Evolutionary conservation across 30 jellyfish, hydroid and myxozoan species (phyloP), one percentile per base, ranked within the genome.

Genomic region (Aurelia coerulea): DNA sequence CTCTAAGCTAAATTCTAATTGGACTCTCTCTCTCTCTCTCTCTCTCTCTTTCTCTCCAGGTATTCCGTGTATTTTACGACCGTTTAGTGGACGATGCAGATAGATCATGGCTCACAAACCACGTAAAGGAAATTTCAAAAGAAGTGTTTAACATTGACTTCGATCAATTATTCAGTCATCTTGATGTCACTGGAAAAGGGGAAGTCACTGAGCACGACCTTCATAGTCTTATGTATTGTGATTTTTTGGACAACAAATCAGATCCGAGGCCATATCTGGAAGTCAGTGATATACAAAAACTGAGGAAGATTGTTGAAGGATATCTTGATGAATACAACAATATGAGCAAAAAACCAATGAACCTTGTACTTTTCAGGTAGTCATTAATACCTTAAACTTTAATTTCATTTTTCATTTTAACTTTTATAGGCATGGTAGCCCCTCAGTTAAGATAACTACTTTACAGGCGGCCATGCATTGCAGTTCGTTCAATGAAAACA

Each of bases 321-420:
- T 95, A 68, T 76, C 90, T 95, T 13, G 99, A 95, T 1, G 99
- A 95, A 78, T 95, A 65, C 77, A 95, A 95, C 84, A 95, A 95
- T 92, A 89, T 95, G 96, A 95, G 99, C 83, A 95, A 95, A 66
- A 95, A 95, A 78, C 97, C 99, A 34, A 95, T 95, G 99, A 95
- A 95, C 72, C 97, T 95, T 33, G 99, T 95, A 16, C 84, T 95
- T 49, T 95, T 95, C 96, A 90, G 97, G 99, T 95, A 52, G 10
- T 17, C 39, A 23, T 17, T 33, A 12, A 17, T 73, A 23, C 6
- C 15, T 4, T 1, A 23, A 10, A 23, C 70, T 16, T 17, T 35
- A 16, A 15, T 9, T 17, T 10, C 10, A 9, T 35, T 9, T 46
- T 46, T 71, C 17, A 70, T 10, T 17, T 35, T n/a, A 16, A 71